Base-by-base conservation (phyloP, 2,888 invertebrate genomes). In the Ectemnius lituratus region DNA sequence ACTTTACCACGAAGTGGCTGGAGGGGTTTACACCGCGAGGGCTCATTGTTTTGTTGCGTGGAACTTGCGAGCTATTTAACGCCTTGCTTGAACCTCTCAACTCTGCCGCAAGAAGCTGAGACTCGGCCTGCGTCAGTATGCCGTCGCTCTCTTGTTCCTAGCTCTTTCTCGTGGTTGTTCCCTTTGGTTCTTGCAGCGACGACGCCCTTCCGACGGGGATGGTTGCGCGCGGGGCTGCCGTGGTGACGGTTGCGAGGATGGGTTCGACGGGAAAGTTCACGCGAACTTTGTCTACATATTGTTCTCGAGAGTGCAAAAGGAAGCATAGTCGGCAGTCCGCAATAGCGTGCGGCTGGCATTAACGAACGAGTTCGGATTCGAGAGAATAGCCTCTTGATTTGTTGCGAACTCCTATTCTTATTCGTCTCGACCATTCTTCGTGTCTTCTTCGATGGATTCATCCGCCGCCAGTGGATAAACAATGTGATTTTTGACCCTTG, bases 41-140 rank as follows among this genome's bases (percentile, higher is more conserved):
- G 83, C 86, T 84, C 86, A 88, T 89, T 90, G 89, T 90, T 89
- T 87, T 87, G 84, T 85, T 72, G 79, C 74, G 80, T 11, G 82
- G 79, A 86, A 89, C 89, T 87, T 90, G 87, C 85, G 75, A 88
- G 89, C 88, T 88, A 88, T 89, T 90, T 87, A 89, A 88, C 88
- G 89, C 88, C 86, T 86, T 84, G 87, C 85, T 80, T 83, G 82
- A 85, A 85, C 86, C 83, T 84, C 85, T 79, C 81, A 78, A 81
- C 75, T 80, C 76, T 74, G 78, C 77, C 79, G 69, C 84, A 85
- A 86, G 85, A 86, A 86, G 86, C 79, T 59, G 81, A 84, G 82
- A 82, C 84, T 82, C 78, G 71, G 61, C 3, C 23, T 23, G 23
- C 23, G 23, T 23, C 23, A 23, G 23, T 23, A 23, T 23, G 3